Conservation (phyloP, 2,797 vertebrate species). For the Pangasius djambal region DNA sequence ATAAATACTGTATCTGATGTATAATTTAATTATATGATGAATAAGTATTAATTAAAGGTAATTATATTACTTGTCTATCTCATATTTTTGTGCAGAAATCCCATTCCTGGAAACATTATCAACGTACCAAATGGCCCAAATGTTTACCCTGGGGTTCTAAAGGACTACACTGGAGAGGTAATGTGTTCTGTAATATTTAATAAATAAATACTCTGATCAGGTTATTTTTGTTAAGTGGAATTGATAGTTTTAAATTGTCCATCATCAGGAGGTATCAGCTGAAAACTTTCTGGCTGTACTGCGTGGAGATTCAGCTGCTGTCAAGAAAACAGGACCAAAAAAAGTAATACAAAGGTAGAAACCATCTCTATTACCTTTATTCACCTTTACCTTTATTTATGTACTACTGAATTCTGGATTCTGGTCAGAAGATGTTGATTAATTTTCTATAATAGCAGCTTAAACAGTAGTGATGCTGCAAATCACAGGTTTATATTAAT, state of each 20-base stretch:
- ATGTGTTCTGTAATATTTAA: not conserved
- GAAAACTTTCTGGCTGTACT: constrained; percentile 38
- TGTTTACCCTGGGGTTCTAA: constrained; percentile 52
- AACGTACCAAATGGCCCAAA: constrained; percentile 29
- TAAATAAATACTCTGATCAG: not conserved
- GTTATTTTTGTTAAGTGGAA: not conserved
- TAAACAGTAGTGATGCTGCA: not conserved
- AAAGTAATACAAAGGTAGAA: constrained; percentile 25
- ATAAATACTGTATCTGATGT: not conserved
- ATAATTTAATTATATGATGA: not conserved
- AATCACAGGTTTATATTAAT: no score
- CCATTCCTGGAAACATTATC: constrained; percentile 31
- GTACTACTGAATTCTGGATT: not conserved
- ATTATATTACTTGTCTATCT: not conserved
- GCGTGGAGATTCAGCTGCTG: constrained; percentile 2
- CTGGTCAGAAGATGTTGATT: not conserved
- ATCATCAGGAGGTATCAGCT: constrained; percentile 31
- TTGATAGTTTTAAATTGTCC: not conserved
- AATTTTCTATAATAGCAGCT: not conserved
- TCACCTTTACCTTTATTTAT: not conserved
- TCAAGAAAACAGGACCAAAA: constrained; percentile 26
- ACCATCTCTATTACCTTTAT: not conserved
- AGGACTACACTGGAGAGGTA: constrained; percentile 62
- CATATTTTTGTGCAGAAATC: not conserved
- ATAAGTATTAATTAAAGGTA: not conserved